A percentile compares a stretch with the other conserved stretches of the same genome.
Conservation (phyloP, 2,888 invertebrate species). For the Drosophila austrosaltans region DNA sequence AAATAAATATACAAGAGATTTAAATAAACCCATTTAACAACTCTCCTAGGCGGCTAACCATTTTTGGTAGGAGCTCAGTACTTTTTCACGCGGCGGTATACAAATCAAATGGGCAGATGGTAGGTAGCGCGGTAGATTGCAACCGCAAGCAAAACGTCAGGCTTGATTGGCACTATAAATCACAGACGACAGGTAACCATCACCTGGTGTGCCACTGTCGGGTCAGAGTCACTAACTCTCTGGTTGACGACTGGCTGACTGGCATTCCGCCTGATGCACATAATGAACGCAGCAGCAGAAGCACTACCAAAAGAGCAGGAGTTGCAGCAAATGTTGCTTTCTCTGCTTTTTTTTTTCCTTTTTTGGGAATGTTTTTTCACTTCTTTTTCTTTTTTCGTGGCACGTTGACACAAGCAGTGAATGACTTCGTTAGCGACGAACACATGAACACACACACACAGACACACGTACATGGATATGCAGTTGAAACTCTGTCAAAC, state of each 20-base stretch:
- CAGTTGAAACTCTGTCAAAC: constrained; percentile 65
- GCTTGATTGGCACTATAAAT: constrained; percentile 79
- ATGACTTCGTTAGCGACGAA: constrained; percentile 21
- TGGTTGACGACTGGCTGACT: constrained; percentile 22
- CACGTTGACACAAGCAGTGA: constrained; percentile 30
- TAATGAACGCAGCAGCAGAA: constrained; percentile 1
- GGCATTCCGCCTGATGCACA: constrained; percentile 1
- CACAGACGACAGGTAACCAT: constrained; percentile 49
- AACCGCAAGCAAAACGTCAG: constrained; percentile 71
- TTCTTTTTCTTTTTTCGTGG: constrained; percentile 17
- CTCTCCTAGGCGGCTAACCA: neutral
- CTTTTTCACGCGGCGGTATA: constrained; percentile 22
- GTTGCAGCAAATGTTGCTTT: constrained; percentile 1
- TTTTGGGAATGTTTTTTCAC: constrained; percentile 27
- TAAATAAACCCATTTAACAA: neutral
- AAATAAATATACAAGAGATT: neutral
- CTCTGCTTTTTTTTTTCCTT: neutral
- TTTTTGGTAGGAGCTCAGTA: neutral
- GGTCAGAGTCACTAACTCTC: constrained; percentile 18
- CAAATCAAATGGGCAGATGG: neutral
- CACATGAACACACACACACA: constrained; percentile 6
- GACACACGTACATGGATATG: neutral
- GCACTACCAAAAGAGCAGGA: neutral
- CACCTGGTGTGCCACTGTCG: constrained; percentile 16
- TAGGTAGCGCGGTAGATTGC: constrained; percentile 17